Percentiles rank a stretch among this genome's conserved stretches.
phyloP scores from a whole-genome alignment of 2,113 vertebrate species.

The Lepus timidus region DNA sequence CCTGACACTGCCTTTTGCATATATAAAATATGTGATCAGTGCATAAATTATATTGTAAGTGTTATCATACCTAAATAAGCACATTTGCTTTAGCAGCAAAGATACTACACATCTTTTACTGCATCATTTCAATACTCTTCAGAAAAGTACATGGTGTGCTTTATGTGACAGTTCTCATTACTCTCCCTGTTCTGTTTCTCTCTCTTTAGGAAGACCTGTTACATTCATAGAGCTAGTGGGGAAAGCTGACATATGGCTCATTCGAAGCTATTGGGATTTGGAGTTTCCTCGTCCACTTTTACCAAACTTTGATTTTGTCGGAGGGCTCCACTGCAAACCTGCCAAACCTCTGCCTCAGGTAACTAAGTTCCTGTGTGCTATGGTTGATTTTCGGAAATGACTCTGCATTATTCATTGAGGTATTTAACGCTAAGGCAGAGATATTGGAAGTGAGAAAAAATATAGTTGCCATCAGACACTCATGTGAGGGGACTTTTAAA shows the following conservation, averaged over 20 bases:
- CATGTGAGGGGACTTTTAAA: no score
- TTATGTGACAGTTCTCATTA: background rate
- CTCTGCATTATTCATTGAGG: background rate
- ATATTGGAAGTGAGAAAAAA: no score
- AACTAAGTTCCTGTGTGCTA: background rate
- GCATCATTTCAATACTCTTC: background rate
- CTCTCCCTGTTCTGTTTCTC: background rate
- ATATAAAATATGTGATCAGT: no score
- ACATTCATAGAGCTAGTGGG: background rate
- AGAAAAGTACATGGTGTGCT: background rate
- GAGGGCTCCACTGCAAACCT: constrained; percentile 7
- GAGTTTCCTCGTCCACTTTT: background rate
- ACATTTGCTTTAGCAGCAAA: no score
- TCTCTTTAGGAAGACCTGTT: background rate
- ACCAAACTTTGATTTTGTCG: constrained; percentile 11
- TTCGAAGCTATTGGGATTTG: background rate
- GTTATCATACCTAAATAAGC: no score
- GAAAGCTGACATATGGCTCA: constrained; percentile 21
- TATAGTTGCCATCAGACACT: no score
- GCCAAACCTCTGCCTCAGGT: background rate
- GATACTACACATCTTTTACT: background rate
- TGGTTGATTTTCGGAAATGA: background rate
- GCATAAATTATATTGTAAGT: background rate
- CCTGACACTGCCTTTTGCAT: background rate
- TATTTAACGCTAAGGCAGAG: no score